Evolutionary conservation across 2,888 invertebrate species (phyloP).

Genomic region (Didymodactylos carnosus): DNA sequence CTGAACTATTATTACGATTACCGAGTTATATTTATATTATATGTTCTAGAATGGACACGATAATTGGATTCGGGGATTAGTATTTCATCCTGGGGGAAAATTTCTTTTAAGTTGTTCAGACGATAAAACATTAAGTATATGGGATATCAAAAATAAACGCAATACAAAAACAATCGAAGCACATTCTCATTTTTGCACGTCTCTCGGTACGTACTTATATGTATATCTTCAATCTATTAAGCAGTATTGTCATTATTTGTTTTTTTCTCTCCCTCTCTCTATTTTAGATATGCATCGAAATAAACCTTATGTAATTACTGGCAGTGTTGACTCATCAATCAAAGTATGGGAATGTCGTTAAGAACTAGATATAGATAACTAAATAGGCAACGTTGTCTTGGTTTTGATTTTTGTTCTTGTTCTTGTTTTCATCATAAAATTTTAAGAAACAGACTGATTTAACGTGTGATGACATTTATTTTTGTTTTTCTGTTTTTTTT

Average conservation of each 20-base stretch:
- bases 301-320: conserved; percentile 91
- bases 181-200: conserved; percentile 96
- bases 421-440: too few relatives aligned
- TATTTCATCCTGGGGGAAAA: conserved; percentile 95
- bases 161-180: conserved; percentile 89
- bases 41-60: conserved; percentile 61
- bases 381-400: too few relatives aligned
- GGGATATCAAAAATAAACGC: conserved; percentile 91
- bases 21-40: too few relatives aligned
- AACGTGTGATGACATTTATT: too few relatives aligned
- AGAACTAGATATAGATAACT: too few relatives aligned
- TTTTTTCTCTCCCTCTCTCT: background rate
- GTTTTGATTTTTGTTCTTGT: too few relatives aligned
- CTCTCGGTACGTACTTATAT: conserved; percentile 33
- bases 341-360: conserved; percentile 99
- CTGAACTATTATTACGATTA: too few relatives aligned
- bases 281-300: conserved; percentile 73
- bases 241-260: too few relatives aligned
- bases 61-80: conserved; percentile 94
- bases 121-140: conserved; percentile 91
- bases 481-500: too few relatives aligned
- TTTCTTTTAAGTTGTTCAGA: conserved; percentile 89
- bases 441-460: too few relatives aligned
- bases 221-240: background rate
- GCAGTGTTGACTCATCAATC: conserved; percentile 94